Evolutionary conservation across 2,888 invertebrate species (phyloP), one percentile per base, ranked within the genome.

Genomic region (Atrina japonica): DNA sequence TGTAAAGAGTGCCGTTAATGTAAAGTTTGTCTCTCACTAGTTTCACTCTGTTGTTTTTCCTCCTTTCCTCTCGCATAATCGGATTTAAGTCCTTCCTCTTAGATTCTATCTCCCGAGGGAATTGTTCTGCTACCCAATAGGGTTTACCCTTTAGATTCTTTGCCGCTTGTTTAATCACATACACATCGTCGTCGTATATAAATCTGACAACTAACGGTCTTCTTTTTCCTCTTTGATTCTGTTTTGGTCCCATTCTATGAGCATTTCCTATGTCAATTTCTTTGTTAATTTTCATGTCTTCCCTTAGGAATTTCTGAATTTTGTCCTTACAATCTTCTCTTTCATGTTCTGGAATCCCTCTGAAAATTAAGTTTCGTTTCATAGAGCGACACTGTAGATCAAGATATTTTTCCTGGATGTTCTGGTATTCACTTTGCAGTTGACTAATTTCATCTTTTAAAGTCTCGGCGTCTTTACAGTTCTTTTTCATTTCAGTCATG

Each of bases 171-270:
- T 25, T 18, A 23, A 25, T 25, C 7, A 25, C 3, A 7, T 7
- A 14, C 5, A 18, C 14, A 3, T 52, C 14, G 6, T 52, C 23
- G 7, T 18, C 14, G 23, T 18, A 52, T 21, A 52, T 18, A 25
- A 52, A 52, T 16, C 52, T 52, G 52, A 25, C 52, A 14, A 52
- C 52, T 23, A 52, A 21, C 23, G 52, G 25, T 23, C 52, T 3
- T 6, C 21, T 3, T 25, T 52, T 52, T 21, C 23, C 52, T 11
- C 35, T 11, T 5, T 35, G 35, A n/a, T 7, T 7, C 3, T 6
- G 7, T 25, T n/a, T 18, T 23, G 21, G 7, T 52, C 14, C 52
- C 52, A 25, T 14, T 3, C 52, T 3, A 23, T 52, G 52, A 3
- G 23, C 52, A 52, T 52, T 52, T 21, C 52, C 11, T 7, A 52